phyloP scores from a whole-genome alignment of 2,888 invertebrate genomes.

The Stictocephala bisonia region DNA sequence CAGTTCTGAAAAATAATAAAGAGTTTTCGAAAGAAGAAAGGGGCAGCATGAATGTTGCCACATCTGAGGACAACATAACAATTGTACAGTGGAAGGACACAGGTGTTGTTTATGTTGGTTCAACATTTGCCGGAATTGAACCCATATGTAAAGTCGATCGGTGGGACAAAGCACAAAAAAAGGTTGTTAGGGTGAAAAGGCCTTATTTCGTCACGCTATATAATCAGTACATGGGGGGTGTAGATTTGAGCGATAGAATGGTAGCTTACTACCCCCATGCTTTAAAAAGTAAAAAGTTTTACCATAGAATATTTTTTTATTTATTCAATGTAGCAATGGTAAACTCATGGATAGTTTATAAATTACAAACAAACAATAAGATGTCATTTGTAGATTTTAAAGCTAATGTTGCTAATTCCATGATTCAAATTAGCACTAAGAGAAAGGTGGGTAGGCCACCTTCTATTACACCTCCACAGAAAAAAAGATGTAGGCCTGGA shows the following conservation, averaged over 20 bases:
- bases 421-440: not conserved
- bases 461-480: conserved; percentile 2
- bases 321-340: conserved; percentile 12
- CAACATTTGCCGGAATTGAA: conserved; percentile 27
- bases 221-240: conserved; percentile 38
- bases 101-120: conserved; percentile 2
- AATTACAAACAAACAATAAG: not conserved
- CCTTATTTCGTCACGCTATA: not conserved
- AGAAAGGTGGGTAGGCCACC: conserved; percentile 9
- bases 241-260: conserved; percentile 43
- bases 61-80: conserved; percentile 7
- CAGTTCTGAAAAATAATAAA: not conserved
- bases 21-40: conserved; percentile 26
- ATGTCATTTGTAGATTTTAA: conserved; percentile 28
- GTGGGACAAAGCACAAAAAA: conserved; percentile 20
- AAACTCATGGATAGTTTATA: conserved; percentile 17
- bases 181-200: not conserved
- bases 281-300: conserved; percentile 44
- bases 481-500: conserved; percentile 19
- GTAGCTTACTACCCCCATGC: conserved; percentile 46
- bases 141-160: not conserved
- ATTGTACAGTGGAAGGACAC: conserved; percentile 27
- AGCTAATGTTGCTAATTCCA: not conserved
- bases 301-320: conserved; percentile 5
- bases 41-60: conserved; percentile 11